Evolutionary conservation across 2,113 vertebrate genomes (phyloP).

Genomic region (Anguilla rostrata): DNA sequence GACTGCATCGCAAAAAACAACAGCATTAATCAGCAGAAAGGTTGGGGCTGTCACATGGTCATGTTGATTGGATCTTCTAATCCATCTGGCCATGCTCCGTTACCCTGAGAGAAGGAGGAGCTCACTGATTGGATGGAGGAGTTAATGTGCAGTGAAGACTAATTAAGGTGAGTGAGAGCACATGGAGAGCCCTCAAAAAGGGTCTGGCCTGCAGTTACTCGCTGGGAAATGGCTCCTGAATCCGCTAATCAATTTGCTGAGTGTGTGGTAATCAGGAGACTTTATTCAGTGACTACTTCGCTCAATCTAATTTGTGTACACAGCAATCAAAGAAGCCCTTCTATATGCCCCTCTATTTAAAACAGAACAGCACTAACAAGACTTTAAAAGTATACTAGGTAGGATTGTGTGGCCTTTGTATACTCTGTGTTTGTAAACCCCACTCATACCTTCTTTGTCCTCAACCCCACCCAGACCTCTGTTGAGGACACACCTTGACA

Average conservation of each 20-base stretch:
- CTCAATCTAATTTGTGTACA: not conserved
- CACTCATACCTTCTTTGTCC: too few species aligned
- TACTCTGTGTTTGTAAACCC: too few species aligned
- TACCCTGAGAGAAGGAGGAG: not conserved
- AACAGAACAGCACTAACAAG: too few species aligned
- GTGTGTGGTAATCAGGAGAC: not conserved
- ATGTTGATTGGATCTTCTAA: not conserved
- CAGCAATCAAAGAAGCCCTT: not conserved
- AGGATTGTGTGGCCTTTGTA: too few species aligned
- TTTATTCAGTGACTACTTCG: not conserved
- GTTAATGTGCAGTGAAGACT: not conserved
- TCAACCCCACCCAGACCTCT: too few species aligned
- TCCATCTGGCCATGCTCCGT: not conserved
- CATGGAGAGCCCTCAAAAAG: not conserved
- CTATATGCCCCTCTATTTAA: too few species aligned
- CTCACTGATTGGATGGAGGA: not conserved
- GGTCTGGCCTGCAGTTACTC: not conserved
- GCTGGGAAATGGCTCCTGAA: not conserved
- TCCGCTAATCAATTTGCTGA: not conserved
- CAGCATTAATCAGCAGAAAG: not conserved
- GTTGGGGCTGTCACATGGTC: not conserved
- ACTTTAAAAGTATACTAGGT: too few species aligned
- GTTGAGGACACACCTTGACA: too few species aligned
- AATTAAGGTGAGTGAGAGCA: not conserved
- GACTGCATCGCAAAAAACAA: not conserved